Evolutionary conservation across 37 sponge, comb jelly and placozoan genomes (phyloP), one percentile per base, ranked within the genome.

Genomic region (Geodia barretti): DNA sequence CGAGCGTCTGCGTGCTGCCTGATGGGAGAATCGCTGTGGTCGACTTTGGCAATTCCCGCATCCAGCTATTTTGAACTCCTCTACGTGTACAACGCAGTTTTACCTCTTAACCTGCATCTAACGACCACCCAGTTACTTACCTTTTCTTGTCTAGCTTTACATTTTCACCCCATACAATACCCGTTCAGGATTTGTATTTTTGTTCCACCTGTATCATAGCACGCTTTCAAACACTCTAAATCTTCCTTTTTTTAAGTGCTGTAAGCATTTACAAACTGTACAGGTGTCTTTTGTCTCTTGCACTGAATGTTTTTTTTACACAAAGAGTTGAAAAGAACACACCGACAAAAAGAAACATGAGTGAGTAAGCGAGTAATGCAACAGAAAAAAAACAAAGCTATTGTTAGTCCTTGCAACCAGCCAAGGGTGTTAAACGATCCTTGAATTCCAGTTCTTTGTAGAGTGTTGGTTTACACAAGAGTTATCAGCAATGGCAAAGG

Each of bases 1-100:
- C 95, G 4, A 78, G 88, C 47, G 83, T 94, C 5, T 67, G 85
- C 41, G 88, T 94, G 3, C 20, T 87, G 36, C 95, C 95, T 14
- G 88, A 94, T 64, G 95, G 92, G 11, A 63, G 76, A 28, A 83
- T 94, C 69, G 91, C 88, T 42, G 92, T 91, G 11, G 82, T 94
- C 2, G 95, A 94, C 70, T 94, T 94, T 80, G 95, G 95, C 21
- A 94, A 94, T 41, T 91, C 91, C 24, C 80, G 95, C 34, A 65
- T 94, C 17, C 95, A 94, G 42, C 78, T 94, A 23, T 90, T 94
- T 41, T 90, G 36, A 78, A 21, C 5, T 42, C 21, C 33, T 29
- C 34, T 29, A 23, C 34, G 23, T 34, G 8, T 59, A 29, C 21
- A 29, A 64, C 29, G 20, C 33, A 60, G 4, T 24, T 34, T 35